Evolutionary conservation across 2,888 invertebrate genomes (phyloP), one percentile per base, ranked within the genome.

Genomic region (Ptilodon capucinus): DNA sequence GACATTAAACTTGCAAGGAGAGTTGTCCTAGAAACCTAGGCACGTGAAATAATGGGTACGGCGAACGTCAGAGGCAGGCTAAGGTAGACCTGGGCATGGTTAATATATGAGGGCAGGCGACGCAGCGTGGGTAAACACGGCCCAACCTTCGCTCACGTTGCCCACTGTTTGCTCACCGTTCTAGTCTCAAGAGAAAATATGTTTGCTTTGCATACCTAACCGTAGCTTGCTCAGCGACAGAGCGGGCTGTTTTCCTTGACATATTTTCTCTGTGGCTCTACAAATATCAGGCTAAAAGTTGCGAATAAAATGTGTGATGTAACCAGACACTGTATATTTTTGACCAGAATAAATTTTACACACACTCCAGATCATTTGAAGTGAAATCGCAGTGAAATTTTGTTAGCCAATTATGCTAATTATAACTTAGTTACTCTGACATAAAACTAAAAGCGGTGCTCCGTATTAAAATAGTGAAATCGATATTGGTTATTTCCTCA

Each of bases 31-130:
- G 66, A 58, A 57, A 46, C 54, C 58, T 59, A 63, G 63, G 56
- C 48, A 51, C 45, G 46, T 54, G 46, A 49, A 66, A 64, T 68
- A 66, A 62, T 66, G 60, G 57, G 57, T 50, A 60, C 50, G 60
- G 64, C 51, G 68, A 64, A 64, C 63, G 71, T 59, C 54, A 50
- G 68, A 69, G 72, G 71, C 74, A 65, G 71, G 71, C 75, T 74
- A 68, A 81, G 84, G 87, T 81, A 81, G 84, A 80, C 76, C 77
- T 69, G 75, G 79, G 74, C 64, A 84, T 91, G 90, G 87, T 87
- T 91, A 88, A 88, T 90, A 88, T 89, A 91, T 90, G 90, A 90
- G 86, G 84, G 83, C 86, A 84, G 77, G 85, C 87, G 89, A 88
- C 87, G 87, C 83, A 82, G 86, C 79, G 83, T 76, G 69, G 76